Evolutionary conservation across 2,113 vertebrate genomes (phyloP), one percentile per base, ranked within the genome.

Genomic region (Colistium nudipinnis): DNA sequence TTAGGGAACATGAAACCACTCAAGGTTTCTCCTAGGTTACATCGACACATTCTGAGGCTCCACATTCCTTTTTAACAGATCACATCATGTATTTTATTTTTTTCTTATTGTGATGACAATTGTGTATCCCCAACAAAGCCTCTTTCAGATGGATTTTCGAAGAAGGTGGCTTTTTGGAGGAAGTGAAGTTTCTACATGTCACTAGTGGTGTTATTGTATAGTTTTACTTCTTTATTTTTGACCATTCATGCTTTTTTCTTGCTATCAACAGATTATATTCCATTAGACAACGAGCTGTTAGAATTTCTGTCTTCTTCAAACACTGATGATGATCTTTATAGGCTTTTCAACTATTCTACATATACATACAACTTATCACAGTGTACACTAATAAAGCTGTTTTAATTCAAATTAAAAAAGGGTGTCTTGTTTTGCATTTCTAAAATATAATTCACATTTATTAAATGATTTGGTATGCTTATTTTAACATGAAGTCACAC

Each of bases 321-420:
- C 86, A 76, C 92, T 92, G 93, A 94, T 68, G 43, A 66, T 52
- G 63, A 76, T 68, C 76, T 87, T 84, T 72, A 83, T 82, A 80
- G 44, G 89, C 92, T 96, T 89, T 92, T 93, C 92, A 93, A 89
- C 93, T 77, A 91, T 94, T 94, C 94, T 94, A 87, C 94, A 88
- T 94, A 94, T 94, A 94, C 93, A 91, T 92, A 94, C 93, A 44
- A 84, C 76, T 94, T 95, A 93, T 94, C 94, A 94, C 95, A 94
- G 79, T 90, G 84, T 94, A 96, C 94, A 95, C 94, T 95, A 96
- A 96, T 96, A 96, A 96, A 91, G 94, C 91, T 88, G 87, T 93
- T 95, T 93, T 93, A 94, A 94, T 94, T 95, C 93, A 94, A 91
- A 79, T 81, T 54, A 7, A 60, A 62, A 60, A 62, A 62, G 31